Conservation (phyloP, 2,113 vertebrate species). For the Beaufortia kweichowensis region DNA sequence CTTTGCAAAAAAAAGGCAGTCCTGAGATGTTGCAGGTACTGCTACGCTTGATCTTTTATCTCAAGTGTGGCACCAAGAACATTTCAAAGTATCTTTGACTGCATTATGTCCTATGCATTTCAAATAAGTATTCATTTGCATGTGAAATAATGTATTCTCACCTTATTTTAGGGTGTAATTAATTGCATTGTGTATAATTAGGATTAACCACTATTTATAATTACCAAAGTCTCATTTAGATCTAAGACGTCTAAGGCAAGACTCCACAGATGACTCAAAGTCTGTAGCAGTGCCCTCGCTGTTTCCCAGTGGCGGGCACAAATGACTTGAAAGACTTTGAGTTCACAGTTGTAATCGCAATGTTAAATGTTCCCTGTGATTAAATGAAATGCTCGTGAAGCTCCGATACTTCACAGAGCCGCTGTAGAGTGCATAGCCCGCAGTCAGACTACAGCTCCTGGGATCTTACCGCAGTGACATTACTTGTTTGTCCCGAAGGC, state of each 20-base stretch:
- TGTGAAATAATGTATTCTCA: neutral
- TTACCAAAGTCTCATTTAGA: slow-evolving; percentile 25
- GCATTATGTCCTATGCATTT: too few species aligned
- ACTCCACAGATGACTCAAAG: neutral
- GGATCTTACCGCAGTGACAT: slow-evolving; percentile 50
- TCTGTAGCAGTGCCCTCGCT: neutral
- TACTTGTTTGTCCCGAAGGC: slow-evolving; percentile 54
- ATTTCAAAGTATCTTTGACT: too few species aligned
- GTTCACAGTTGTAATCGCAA: slow-evolving; percentile 43
- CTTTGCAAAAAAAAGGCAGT: slow-evolving; percentile 15
- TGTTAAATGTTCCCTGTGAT: slow-evolving; percentile 47
- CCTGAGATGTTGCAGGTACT: slow-evolving; percentile 29
- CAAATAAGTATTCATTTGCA: neutral
- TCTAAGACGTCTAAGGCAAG: slow-evolving; percentile 28
- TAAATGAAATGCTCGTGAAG: slow-evolving; percentile 47
- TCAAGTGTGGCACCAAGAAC: too few species aligned
- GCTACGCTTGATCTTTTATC: too few species aligned
- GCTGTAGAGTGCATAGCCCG: slow-evolving; percentile 23
- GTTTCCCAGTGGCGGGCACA: slow-evolving; percentile 26
- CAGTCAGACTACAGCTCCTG: slow-evolving; percentile 50
- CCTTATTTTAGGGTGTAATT: neutral
- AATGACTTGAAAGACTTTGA: slow-evolving; percentile 29
- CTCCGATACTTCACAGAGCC: slow-evolving; percentile 34
- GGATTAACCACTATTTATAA: slow-evolving; percentile 12
- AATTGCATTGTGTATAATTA: neutral